Conservation (phyloP, 2,113 vertebrate genomes). For the Proteles cristata region DNA sequence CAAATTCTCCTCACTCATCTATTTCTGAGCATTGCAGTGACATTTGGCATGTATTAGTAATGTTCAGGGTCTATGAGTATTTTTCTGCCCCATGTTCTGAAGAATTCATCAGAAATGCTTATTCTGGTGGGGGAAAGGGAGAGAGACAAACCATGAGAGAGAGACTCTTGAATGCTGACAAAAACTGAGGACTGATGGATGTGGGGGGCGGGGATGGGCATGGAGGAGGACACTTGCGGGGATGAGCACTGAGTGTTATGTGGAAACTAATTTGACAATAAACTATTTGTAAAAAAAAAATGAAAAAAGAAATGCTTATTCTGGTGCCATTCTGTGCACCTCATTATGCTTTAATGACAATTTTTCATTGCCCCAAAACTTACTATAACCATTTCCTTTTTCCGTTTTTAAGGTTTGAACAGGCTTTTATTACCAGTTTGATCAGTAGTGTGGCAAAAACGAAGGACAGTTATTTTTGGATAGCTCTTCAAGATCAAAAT, state of each 20-base stretch:
- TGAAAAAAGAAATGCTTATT: slow-evolving; percentile 51
- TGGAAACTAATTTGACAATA: too few species aligned
- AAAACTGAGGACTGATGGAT: too few species aligned
- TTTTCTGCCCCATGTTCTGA: slow-evolving; percentile 54
- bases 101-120: slow-evolving; percentile 54
- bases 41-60: slow-evolving; percentile 51
- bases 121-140: too few species aligned
- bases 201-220: too few species aligned
- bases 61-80: neutral
- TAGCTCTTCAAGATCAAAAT: slow-evolving; percentile 89
- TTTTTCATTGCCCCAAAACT: slow-evolving; percentile 66
- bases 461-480: slow-evolving; percentile 91
- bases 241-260: too few species aligned
- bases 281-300: too few species aligned
- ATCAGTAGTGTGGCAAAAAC: slow-evolving; percentile 85
- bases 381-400: slow-evolving; percentile 68
- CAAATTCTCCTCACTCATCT: neutral
- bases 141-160: too few species aligned
- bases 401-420: slow-evolving; percentile 92
- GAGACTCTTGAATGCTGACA: too few species aligned
- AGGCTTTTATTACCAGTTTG: slow-evolving; percentile 94
- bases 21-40: slow-evolving; percentile 37
- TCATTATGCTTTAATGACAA: slow-evolving; percentile 68
- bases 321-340: neutral
- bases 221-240: too few species aligned